phyloP scores from a whole-genome alignment of 2,797 vertebrate genomes.

The Phoebastria nigripes region DNA sequence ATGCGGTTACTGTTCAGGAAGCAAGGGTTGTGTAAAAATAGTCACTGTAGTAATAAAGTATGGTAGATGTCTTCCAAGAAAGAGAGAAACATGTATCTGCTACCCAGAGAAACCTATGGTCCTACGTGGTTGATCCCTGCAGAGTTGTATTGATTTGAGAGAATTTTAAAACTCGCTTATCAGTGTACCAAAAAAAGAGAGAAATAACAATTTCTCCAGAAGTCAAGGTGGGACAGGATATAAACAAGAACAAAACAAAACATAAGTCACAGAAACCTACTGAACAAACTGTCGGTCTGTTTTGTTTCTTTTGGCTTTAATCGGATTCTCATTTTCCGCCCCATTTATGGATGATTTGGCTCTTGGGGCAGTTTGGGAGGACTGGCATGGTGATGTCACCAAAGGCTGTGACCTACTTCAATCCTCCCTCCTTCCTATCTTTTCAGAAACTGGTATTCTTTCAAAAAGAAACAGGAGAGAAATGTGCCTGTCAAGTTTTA shows the following conservation, averaged over 20 bases:
- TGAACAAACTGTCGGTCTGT: background rate
- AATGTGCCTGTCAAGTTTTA: background rate
- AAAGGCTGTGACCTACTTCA: background rate
- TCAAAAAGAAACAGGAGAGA: background rate
- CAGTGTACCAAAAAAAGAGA: background rate
- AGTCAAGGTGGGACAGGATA: background rate
- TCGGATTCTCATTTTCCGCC: background rate
- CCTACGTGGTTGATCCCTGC: fast-evolving
- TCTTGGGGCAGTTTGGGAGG: background rate
- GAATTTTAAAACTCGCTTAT: background rate
- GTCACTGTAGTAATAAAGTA: background rate
- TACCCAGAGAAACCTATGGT: background rate
- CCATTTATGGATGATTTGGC: background rate
- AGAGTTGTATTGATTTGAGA: background rate
- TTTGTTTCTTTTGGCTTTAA: background rate
- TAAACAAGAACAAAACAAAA: background rate
- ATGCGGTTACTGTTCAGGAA: conserved; percentile 38
- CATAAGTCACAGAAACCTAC: background rate
- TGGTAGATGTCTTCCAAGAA: background rate
- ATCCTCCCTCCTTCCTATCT: background rate
- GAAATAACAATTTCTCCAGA: background rate
- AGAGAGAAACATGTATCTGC: background rate
- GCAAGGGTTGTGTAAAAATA: conserved; percentile 7
- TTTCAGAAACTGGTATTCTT: background rate
- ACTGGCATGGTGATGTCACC: background rate